These are phyloP conservation scores for Periophthalmus modestus DNA, from an alignment of 2,113 vertebrate genomes.

Conservation along the genomic window DNA sequence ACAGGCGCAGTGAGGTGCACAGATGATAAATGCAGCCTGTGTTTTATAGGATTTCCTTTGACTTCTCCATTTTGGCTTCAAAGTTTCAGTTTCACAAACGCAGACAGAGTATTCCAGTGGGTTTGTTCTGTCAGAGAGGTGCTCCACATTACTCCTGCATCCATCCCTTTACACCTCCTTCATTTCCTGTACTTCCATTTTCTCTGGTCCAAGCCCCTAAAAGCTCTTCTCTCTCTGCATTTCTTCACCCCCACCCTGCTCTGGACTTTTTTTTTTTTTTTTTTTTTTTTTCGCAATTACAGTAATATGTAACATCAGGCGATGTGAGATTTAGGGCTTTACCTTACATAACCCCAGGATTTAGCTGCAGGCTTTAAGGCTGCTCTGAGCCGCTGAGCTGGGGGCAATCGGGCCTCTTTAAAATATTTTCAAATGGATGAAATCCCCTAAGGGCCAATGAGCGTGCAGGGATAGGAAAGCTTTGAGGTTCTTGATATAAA, in stretches of 20 bases:
- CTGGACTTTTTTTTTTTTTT: constrained; percentile 38
- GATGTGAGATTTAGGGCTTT: constrained; percentile 79
- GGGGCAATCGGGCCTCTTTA: constrained; percentile 73
- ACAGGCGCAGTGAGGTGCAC: constrained; percentile 43
- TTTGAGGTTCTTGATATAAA: constrained; percentile 52
- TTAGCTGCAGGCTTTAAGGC: constrained; percentile 77
- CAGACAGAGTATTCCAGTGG: constrained; percentile 6
- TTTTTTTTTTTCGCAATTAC: constrained; percentile 70
- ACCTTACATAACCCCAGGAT: constrained; percentile 82
- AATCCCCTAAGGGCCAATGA: constrained; percentile 72
- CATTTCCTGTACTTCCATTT: constrained; percentile 48
- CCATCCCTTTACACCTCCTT: constrained; percentile 63
- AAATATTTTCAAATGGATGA: constrained; percentile 76
- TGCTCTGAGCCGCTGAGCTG: constrained; percentile 75
- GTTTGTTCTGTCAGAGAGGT: constrained; percentile 38
- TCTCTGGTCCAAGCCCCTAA: constrained; percentile 29
- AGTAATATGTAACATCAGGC: constrained; percentile 84
- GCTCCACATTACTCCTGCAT: constrained; percentile 42
- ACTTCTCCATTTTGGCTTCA: constrained; percentile 39
- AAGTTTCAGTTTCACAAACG: constrained; percentile 9
- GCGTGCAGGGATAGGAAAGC: constrained; percentile 52
- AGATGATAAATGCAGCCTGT: constrained; percentile 42
- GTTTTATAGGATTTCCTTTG: constrained; percentile 64
- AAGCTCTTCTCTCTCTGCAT: constrained; percentile 23
- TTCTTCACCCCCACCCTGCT: constrained; percentile 38